Evolutionary conservation across 2,888 invertebrate species (phyloP), one percentile per base, ranked within the genome.

Genomic region (Drosophila kanekoi): DNA sequence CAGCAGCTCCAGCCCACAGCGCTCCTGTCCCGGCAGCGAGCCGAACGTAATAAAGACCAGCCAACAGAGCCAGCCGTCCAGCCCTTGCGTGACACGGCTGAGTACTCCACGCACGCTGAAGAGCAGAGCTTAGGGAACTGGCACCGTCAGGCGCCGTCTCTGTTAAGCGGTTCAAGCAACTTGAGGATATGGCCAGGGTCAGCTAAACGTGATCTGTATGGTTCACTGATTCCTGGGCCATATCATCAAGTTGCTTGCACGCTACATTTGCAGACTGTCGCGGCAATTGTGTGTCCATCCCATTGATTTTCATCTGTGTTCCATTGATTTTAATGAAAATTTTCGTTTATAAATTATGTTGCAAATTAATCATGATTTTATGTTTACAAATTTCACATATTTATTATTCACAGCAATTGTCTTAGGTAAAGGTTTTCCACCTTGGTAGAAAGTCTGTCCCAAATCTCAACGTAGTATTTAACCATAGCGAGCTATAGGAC

Each of bases 221-320:
- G 37, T 40, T 49, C 28, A 40, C 35, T 16, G 16, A 48, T 40
- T 54, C 18, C 41, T 13, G 9, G 47, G 51, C 51, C 81, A 56
- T 68, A 62, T 67, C 43, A 61, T 75, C 84, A 88, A 81, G 84
- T 88, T 83, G 89, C 67, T 54, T 75, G 78, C 20, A 58, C 61
- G 56, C 41, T 23, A 18, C n/a, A 49, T 10, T n/a, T 8, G 43
- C 14, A 11, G 40, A 14, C 28, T 41, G 16, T 33, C 32, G 9
- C 32, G 54, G 58, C 47, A 33, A 18, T 38, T 40, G 35, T 43
- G 33, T 33, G 1, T 1, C 14, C 18, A 32, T n/a, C 10, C n/a
- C 53, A 18, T 18, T 14, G 32, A 35, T 16, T 44, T 28, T 43
- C 44, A 32, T 23, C 49, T 47, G 60, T 45, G 9, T 64, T 52